Evolutionary conservation across 2,888 invertebrate species (phyloP).

Genomic region (Stegophylla sp.): DNA sequence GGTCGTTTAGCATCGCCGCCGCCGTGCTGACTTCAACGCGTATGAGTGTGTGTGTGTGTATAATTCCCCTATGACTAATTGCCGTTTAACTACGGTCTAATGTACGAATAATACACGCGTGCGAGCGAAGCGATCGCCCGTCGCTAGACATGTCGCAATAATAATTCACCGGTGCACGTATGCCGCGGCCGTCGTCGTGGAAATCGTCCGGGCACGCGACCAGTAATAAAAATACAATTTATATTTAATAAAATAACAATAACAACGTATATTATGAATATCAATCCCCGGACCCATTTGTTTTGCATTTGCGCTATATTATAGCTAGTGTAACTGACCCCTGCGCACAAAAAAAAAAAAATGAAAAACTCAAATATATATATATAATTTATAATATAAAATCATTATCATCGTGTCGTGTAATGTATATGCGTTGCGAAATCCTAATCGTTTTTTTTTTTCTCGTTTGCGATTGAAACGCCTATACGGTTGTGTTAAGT

Average conservation of each 20-base stretch:
- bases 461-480: conserved; percentile 18
- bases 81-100: conserved; percentile 46
- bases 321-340: conserved; percentile 19
- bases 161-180: neutral
- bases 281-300: neutral
- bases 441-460: conserved; percentile 35
- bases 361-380: no score
- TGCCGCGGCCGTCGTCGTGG: conserved; percentile 7
- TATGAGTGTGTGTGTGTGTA: neutral
- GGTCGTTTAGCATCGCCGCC: conserved; percentile 38
- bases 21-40: neutral
- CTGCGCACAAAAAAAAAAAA: neutral
- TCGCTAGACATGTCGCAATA: neutral
- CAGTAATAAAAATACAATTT: conserved; percentile 30
- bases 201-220: conserved; percentile 34
- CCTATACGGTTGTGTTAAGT: conserved; percentile 28
- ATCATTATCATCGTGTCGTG: no score
- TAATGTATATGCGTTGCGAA: no score
- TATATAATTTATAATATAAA: no score
- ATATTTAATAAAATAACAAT: conserved; percentile 1
- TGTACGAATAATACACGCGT: neutral
- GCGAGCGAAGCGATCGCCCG: no score
- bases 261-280: neutral
- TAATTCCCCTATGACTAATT: conserved; percentile 38
- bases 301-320: no score